phyloP scores from a whole-genome alignment of 2,888 invertebrate genomes.

The Cantharis rustica region DNA sequence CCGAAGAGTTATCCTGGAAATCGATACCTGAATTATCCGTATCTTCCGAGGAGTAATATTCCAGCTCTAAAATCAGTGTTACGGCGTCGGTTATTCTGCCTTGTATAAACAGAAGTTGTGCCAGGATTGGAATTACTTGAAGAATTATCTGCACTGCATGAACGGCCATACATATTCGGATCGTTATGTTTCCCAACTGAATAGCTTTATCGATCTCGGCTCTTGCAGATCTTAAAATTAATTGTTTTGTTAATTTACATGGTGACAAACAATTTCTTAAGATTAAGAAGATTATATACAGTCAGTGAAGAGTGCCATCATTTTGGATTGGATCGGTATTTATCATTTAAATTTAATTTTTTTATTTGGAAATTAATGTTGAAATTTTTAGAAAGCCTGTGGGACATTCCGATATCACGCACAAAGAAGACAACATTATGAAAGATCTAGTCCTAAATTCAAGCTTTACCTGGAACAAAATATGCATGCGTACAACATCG shows the following conservation, averaged over 20 bases:
- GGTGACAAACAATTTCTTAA: no score
- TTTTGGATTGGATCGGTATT: no score
- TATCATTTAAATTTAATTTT: no score
- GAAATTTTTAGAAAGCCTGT: no score
- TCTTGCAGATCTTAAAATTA: constrained; percentile 41
- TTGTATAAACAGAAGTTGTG: constrained; percentile 49
- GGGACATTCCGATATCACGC: no score
- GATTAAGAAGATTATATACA: no score
- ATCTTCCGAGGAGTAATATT: constrained; percentile 42
- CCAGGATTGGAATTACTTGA: constrained; percentile 51
- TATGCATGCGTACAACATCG: constrained; percentile 55
- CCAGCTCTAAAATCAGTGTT: constrained; percentile 55
- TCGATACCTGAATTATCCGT: constrained; percentile 42
- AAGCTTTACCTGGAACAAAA: constrained; percentile 52
- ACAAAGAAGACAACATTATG: no score
- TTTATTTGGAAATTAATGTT: no score
- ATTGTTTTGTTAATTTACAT: no score
- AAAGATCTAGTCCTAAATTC: not conserved
- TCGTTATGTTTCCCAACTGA: constrained; percentile 53
- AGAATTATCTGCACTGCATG: constrained; percentile 46
- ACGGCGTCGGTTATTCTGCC: constrained; percentile 54
- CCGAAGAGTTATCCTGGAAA: not conserved
- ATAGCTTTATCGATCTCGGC: constrained; percentile 50
- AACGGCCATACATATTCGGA: constrained; percentile 50
- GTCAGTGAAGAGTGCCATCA: no score